Conservation (phyloP, 1,140 invertebrate species). For the Melanaphis sacchari region DNA sequence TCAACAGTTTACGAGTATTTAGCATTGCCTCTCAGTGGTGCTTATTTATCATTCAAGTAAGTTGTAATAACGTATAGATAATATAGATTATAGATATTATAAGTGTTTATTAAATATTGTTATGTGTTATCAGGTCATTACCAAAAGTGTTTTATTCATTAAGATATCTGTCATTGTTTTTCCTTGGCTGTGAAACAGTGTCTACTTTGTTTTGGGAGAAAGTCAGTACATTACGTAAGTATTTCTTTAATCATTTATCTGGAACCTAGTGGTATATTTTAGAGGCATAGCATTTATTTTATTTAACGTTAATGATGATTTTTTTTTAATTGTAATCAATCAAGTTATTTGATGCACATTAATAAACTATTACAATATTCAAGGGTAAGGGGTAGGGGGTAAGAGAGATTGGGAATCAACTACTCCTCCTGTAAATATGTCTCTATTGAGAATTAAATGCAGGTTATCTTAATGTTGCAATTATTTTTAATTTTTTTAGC, state of each 20-base stretch:
- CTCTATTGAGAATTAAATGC: not conserved
- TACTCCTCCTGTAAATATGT: not conserved
- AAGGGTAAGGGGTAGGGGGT: not conserved
- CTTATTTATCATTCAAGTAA: conserved; percentile 70
- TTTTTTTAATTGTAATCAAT: not conserved
- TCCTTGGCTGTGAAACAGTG: conserved; percentile 73
- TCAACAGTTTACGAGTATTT: conserved; percentile 73
- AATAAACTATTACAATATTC: not conserved
- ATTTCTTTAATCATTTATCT: not conserved
- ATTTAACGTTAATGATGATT: not conserved
- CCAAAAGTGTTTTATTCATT: conserved; percentile 67
- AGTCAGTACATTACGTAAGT: conserved; percentile 69
- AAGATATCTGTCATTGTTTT: conserved; percentile 73
- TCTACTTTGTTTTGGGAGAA: conserved; percentile 73
- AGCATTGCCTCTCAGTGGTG: conserved; percentile 70
- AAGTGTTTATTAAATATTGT: not conserved
- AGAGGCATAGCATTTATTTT: not conserved
- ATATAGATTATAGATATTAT: no score
- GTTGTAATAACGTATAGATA: not conserved
- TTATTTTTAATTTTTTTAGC: conserved; percentile 27
- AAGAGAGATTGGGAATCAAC: not conserved
- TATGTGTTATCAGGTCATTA: conserved; percentile 61
- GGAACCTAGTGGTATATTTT: not conserved
- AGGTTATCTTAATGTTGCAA: not conserved
- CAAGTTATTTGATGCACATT: not conserved